Evolutionary conservation across 2,113 vertebrate genomes (phyloP).

Genomic region (Choloepus hoffmanni): DNA sequence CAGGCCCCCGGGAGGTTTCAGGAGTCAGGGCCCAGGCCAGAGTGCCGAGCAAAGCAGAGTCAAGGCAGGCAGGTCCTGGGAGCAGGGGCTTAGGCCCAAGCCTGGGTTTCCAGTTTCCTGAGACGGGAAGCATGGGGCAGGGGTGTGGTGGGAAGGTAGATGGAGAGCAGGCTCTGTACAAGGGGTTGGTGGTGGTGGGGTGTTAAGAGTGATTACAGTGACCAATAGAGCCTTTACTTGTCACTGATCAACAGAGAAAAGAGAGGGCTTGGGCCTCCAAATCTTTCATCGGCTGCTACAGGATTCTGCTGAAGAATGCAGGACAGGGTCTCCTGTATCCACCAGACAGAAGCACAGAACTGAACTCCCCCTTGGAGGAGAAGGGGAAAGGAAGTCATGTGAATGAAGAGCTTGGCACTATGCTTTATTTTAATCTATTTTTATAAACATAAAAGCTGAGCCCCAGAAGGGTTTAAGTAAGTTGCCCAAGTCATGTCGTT

Average conservation of each 20-base stretch:
- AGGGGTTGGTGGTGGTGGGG: accelerated
- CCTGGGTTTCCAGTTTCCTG: background rate
- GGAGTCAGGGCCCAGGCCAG: background rate
- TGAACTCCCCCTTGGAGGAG: background rate
- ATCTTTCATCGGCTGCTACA: background rate
- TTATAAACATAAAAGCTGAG: background rate
- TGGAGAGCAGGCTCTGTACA: background rate
- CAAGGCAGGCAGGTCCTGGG: background rate
- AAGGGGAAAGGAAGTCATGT: background rate
- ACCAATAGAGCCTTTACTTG: background rate
- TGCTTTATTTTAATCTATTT: background rate
- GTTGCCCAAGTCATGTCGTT: background rate
- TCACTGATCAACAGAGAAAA: background rate
- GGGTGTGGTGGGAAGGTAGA: too few species aligned
- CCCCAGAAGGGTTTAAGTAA: background rate
- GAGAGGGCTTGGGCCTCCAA: background rate
- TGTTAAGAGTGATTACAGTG: background rate
- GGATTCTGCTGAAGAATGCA: background rate
- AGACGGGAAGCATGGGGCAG: background rate
- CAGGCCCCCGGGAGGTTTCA: constrained; percentile 51
- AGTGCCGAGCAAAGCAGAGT: constrained; percentile 12
- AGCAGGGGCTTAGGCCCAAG: accelerated
- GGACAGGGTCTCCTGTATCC: background rate
- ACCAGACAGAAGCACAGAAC: background rate
- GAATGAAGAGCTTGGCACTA: too few species aligned